Percentiles rank a stretch among this genome's conserved stretches.
phyloP scores from a whole-genome alignment of 2,888 invertebrate genomes.

The Scaptomyza tumidula region DNA sequence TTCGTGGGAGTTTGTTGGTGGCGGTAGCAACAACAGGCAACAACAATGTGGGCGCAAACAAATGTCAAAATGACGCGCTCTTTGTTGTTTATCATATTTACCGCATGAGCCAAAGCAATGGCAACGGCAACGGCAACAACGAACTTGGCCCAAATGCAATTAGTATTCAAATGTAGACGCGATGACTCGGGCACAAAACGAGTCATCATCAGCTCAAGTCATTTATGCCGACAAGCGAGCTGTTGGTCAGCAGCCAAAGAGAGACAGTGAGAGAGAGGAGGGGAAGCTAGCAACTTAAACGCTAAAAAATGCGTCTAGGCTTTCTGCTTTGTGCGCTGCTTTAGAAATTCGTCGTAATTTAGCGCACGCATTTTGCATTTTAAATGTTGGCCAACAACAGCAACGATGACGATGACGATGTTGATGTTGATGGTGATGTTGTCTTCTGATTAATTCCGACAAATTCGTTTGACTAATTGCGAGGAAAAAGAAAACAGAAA shows the following conservation, averaged over 20 bases:
- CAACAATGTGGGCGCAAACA: constrained; percentile 73
- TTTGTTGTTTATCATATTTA: constrained; percentile 81
- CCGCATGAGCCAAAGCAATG: constrained; percentile 56
- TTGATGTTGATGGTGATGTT: constrained; percentile 24
- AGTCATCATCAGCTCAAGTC: constrained; percentile 68
- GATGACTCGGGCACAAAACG: constrained; percentile 68
- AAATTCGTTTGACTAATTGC: constrained; percentile 83
- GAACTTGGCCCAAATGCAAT: constrained; percentile 68
- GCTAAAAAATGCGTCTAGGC: constrained; percentile 75
- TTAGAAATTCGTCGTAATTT: constrained; percentile 81
- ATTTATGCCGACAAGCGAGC: constrained; percentile 45
- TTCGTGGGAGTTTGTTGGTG: constrained; percentile 68
- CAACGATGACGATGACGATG: not conserved
- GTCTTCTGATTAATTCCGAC: constrained; percentile 82
- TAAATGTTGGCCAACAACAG: constrained; percentile 49
- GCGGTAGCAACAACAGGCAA: not conserved
- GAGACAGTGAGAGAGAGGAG: not conserved
- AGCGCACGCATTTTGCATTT: constrained; percentile 84
- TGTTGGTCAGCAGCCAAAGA: not conserved
- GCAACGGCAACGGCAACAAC: not conserved
- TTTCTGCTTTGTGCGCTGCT: constrained; percentile 49
- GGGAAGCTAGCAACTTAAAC: constrained; percentile 44
- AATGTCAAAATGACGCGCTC: constrained; percentile 80
- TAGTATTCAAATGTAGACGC: constrained; percentile 78
- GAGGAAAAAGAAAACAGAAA: constrained; percentile 14